Evolutionary conservation across 2,888 invertebrate species (phyloP).

Genomic region (Meta bourneti): DNA sequence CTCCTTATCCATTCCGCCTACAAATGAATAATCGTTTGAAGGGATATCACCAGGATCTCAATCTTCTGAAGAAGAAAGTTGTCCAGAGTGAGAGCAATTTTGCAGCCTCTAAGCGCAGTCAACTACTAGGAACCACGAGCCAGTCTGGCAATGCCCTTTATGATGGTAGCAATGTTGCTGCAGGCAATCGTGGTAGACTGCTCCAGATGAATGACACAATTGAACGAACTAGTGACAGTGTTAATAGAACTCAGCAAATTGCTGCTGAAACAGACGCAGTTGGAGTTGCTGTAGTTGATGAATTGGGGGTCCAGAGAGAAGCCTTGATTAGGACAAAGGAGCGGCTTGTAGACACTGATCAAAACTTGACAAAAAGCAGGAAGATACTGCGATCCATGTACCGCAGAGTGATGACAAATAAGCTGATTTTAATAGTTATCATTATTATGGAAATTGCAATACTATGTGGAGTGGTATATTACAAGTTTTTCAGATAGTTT

Average conservation of each 20-base stretch:
- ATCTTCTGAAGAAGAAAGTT: constrained; percentile 48
- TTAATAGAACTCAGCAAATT: constrained; percentile 86
- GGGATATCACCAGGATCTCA: constrained; percentile 60
- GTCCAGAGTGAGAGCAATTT: constrained; percentile 77
- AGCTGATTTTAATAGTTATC: constrained; percentile 81
- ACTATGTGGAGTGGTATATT: constrained; percentile 80
- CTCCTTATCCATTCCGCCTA: constrained; percentile 80
- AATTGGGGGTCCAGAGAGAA: constrained; percentile 89
- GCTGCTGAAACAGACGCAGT: constrained; percentile 90
- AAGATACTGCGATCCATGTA: constrained; percentile 81
- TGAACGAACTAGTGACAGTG: constrained; percentile 80
- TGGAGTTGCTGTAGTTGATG: constrained; percentile 88
- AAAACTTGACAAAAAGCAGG: constrained; percentile 80
- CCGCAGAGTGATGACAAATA: constrained; percentile 81
- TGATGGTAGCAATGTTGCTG: constrained; percentile 78
- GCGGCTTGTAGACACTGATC: constrained; percentile 82
- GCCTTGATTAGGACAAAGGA: constrained; percentile 85
- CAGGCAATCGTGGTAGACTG: constrained; percentile 79
- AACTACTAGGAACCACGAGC: constrained; percentile 75
- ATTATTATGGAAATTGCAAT: constrained; percentile 81
- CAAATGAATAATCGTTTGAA: constrained; percentile 79
- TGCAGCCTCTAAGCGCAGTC: constrained; percentile 78
- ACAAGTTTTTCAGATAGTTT: constrained; percentile 80
- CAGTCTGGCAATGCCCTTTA: neutral
- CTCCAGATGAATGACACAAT: constrained; percentile 80